Percentiles rank a stretch among this genome's conserved stretches.
phyloP scores from a whole-genome alignment of 1,140 invertebrate species.

The Solen grandis region DNA sequence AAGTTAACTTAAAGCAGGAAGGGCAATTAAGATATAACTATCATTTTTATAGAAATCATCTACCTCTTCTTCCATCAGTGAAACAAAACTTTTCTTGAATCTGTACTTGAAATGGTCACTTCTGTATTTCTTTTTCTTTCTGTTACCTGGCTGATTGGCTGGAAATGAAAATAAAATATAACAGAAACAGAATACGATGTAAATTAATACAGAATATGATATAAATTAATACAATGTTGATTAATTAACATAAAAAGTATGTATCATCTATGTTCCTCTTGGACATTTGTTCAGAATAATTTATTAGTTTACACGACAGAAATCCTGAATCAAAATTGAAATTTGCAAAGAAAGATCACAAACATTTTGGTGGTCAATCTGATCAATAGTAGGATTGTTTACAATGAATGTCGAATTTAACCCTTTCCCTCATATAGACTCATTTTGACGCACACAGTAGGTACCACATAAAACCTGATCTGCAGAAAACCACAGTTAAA shows the following conservation, averaged over 20 bases:
- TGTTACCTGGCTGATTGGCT: slow-evolving; percentile 73
- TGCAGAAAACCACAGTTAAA: too few relatives aligned
- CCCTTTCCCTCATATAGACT: too few relatives aligned
- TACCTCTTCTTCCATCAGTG: slow-evolving; percentile 93
- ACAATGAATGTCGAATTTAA: too few relatives aligned
- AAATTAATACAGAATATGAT: background rate
- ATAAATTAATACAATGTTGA: background rate
- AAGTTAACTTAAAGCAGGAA: background rate
- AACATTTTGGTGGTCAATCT: background rate
- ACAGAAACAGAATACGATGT: background rate
- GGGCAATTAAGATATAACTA: background rate
- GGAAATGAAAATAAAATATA: slow-evolving; percentile 6
- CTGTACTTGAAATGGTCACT: slow-evolving; percentile 95
- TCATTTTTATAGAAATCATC: background rate
- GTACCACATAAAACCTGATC: too few relatives aligned
- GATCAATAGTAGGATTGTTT: too few relatives aligned
- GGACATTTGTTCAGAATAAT: background rate
- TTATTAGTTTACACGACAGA: background rate
- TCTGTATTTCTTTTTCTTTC: slow-evolving; percentile 89
- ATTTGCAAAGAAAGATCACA: background rate
- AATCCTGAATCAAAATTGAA: background rate
- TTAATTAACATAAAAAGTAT: background rate
- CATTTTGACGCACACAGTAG: too few relatives aligned
- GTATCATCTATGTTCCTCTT: background rate
- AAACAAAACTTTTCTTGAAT: slow-evolving; percentile 93